These are phyloP conservation scores for Poecilia gillii DNA, from an alignment of 2,797 vertebrate species.

Conservation along the genomic window DNA sequence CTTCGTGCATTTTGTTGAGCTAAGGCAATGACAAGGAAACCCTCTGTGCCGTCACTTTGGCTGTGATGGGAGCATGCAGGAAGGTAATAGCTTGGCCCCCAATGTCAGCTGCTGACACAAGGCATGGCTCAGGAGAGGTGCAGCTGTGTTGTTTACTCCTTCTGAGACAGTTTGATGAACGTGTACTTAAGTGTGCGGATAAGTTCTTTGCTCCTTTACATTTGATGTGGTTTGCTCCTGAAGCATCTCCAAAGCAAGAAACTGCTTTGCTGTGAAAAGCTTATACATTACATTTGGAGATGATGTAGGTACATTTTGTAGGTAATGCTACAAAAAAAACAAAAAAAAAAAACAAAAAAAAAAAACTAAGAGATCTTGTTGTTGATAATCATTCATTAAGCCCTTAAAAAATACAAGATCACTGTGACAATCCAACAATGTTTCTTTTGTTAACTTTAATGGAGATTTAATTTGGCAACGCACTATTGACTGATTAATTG, in stretches of 20 bases:
- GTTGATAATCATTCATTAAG: background rate
- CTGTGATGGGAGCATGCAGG: slow-evolving; percentile 43
- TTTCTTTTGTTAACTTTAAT: background rate
- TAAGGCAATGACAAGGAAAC: slow-evolving; percentile 29
- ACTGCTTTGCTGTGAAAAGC: background rate
- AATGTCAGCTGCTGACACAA: slow-evolving; percentile 28
- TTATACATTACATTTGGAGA: background rate
- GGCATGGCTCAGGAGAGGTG: slow-evolving; percentile 40
- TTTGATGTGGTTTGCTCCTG: slow-evolving; percentile 38
- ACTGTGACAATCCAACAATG: background rate
- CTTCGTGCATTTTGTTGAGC: slow-evolving; percentile 33
- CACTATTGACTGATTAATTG: background rate
- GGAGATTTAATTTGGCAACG: background rate
- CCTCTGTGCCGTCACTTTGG: slow-evolving; percentile 52
- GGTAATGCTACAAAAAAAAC: background rate
- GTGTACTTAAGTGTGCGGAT: slow-evolving; percentile 53
- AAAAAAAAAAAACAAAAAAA: background rate
- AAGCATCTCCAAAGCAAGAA: slow-evolving; percentile 10
- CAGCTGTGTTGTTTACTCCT: slow-evolving; percentile 57
- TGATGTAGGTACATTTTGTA: background rate
- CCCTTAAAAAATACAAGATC: background rate
- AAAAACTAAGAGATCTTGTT: background rate
- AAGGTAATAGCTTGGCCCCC: slow-evolving; percentile 48
- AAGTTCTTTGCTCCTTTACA: slow-evolving; percentile 47
- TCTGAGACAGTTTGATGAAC: slow-evolving; percentile 67